Evolutionary conservation across 2,888 invertebrate species (phyloP).

Genomic region (Cepaea hortensis): DNA sequence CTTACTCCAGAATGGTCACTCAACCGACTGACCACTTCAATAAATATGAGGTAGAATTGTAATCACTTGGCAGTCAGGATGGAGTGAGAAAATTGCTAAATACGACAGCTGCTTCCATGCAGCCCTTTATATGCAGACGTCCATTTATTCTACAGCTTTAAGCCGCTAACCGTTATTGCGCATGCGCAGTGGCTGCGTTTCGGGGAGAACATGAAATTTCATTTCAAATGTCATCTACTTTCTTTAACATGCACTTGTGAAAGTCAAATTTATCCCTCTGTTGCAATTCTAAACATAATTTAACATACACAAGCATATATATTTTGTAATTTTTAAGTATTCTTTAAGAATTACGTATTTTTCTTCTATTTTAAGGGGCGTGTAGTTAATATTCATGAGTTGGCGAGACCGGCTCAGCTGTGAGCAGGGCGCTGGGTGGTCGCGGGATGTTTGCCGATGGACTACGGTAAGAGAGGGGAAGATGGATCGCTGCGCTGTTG

Average conservation of each 20-base stretch:
- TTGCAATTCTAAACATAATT: neutral
- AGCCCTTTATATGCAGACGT: neutral
- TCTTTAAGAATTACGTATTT: neutral
- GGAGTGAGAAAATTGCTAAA: neutral
- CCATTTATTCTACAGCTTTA: conserved; percentile 30
- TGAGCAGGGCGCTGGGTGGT: neutral
- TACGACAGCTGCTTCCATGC: neutral
- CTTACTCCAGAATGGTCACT: conserved; percentile 5
- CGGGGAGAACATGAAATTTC: conserved; percentile 22
- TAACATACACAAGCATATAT: neutral
- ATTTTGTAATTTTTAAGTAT: neutral
- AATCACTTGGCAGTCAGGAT: neutral
- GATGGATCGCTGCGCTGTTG: too few species aligned
- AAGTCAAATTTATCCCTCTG: neutral
- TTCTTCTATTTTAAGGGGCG: neutral
- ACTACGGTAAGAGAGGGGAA: too few species aligned
- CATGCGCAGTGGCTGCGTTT: conserved; percentile 33
- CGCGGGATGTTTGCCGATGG: neutral
- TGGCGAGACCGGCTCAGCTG: neutral
- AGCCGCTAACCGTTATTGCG: neutral
- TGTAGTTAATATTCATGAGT: conserved; percentile 3
- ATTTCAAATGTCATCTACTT: neutral
- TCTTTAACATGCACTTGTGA: neutral
- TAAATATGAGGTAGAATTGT: conserved; percentile 41
- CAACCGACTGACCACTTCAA: neutral